Evolutionary conservation across 2,888 invertebrate species (phyloP).

Genomic region (Busseola fusca): DNA sequence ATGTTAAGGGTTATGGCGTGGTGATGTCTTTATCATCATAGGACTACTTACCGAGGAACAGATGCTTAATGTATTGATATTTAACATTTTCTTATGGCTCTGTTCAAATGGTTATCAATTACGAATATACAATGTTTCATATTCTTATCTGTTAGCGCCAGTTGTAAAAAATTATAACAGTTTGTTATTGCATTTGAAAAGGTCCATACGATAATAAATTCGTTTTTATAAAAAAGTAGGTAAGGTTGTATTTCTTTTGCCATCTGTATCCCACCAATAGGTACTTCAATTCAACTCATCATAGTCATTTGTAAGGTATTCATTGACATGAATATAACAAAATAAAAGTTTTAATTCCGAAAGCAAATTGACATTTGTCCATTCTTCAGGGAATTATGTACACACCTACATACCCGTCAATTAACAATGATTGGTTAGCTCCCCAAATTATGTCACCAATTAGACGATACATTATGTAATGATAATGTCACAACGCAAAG

Average conservation of each 20-base stretch:
- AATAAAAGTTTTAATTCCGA: constrained; percentile 3
- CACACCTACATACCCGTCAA: constrained; percentile 35
- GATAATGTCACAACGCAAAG: constrained; percentile 4
- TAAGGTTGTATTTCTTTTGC: not conserved
- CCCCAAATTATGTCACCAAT: constrained; percentile 24
- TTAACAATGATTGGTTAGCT: constrained; percentile 42
- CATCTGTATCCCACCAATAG: not conserved
- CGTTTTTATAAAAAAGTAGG: not conserved
- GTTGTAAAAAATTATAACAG: constrained; percentile 6
- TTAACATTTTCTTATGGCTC: constrained; percentile 19
- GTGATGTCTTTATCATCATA: no score
- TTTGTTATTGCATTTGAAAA: constrained; percentile 8
- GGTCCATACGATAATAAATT: not conserved
- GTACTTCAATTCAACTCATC: not conserved
- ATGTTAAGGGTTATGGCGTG: no score
- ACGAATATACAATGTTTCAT: constrained; percentile 17
- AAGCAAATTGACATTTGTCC: constrained; percentile 33
- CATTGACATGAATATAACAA: not conserved
- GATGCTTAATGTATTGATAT: constrained; percentile 18
- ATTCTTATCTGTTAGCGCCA: constrained; percentile 15
- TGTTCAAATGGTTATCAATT: constrained; percentile 23
- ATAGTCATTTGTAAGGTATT: not conserved
- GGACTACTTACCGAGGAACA: no score
- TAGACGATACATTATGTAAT: constrained; percentile 33
- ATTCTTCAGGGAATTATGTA: constrained; percentile 26